Conservation (phyloP, 2,797 vertebrate species). For the Helicolenus hilgendorfi region DNA sequence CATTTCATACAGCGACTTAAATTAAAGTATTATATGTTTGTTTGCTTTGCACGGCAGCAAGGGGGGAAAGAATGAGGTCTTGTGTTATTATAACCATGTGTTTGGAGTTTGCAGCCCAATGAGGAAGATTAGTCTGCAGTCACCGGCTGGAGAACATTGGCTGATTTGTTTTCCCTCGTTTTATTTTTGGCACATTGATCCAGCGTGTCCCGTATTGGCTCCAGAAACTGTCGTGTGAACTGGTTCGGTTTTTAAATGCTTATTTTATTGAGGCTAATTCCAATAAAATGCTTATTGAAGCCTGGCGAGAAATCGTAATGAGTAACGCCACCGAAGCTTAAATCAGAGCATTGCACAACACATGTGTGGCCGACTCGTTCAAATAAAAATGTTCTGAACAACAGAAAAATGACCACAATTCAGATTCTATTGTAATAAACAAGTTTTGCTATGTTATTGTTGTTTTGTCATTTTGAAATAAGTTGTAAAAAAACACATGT, state of each 20-base stretch:
- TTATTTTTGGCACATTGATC: slow-evolving; percentile 22
- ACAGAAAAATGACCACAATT: background rate
- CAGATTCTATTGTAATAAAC: background rate
- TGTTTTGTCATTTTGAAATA: background rate
- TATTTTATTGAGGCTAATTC: slow-evolving; percentile 26
- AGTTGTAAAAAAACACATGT: background rate
- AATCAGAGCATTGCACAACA: background rate
- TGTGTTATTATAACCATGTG: slow-evolving; percentile 60
- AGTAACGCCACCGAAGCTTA: background rate
- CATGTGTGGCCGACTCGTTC: background rate
- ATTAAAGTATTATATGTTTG: slow-evolving; percentile 58
- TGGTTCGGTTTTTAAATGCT: slow-evolving; percentile 5
- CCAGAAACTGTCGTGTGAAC: background rate
- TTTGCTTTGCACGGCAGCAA: slow-evolving; percentile 47
- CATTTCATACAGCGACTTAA: slow-evolving; percentile 34
- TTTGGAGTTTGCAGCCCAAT: slow-evolving; percentile 43
- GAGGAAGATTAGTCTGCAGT: slow-evolving; percentile 33
- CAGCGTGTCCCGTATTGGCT: slow-evolving; percentile 4
- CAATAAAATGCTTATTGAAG: slow-evolving; percentile 10
- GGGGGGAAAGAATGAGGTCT: background rate
- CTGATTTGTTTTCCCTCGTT: slow-evolving; percentile 31
- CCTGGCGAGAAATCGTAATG: background rate
- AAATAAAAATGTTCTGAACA: background rate
- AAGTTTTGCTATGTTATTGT: background rate
- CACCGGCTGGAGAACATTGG: background rate